These are phyloP conservation scores for Andrena cerasifolii DNA, from an alignment of 1,140 invertebrate genomes.

Conservation along the genomic window DNA sequence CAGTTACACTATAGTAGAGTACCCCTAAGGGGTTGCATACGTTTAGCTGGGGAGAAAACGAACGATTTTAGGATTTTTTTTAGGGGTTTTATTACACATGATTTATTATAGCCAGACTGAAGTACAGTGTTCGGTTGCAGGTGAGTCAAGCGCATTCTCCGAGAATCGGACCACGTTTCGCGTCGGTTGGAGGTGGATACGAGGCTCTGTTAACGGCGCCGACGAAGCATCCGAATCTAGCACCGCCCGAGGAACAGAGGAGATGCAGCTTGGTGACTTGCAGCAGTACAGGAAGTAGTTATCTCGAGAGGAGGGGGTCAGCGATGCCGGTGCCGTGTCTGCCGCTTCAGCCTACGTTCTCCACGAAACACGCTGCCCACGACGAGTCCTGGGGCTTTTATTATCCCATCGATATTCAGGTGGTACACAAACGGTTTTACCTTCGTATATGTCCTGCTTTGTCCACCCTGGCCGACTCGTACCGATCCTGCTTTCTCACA, in stretches of 20 bases:
- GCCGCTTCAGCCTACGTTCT: slow-evolving; percentile 82
- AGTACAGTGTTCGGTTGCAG: slow-evolving; percentile 54
- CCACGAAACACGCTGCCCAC: slow-evolving; percentile 75
- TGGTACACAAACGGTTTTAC: slow-evolving; percentile 44
- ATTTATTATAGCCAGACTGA: background rate
- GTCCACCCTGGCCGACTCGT: too few species aligned
- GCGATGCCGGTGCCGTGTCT: slow-evolving; percentile 88
- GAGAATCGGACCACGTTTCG: slow-evolving; percentile 83
- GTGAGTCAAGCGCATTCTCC: slow-evolving; percentile 80
- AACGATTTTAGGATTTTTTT: too few species aligned
- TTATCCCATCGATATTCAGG: slow-evolving; percentile 89
- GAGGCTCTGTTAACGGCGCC: slow-evolving; percentile 87
- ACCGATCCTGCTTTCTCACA: too few species aligned
- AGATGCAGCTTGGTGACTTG: slow-evolving; percentile 90
- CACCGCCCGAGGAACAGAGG: slow-evolving; percentile 83
- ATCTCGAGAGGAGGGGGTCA: slow-evolving; percentile 89
- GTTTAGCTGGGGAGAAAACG: too few species aligned
- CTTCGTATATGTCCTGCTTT: too few species aligned
- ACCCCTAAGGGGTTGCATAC: too few species aligned
- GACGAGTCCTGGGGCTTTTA: slow-evolving; percentile 85
- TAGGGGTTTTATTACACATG: too few species aligned
- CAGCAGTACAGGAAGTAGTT: slow-evolving; percentile 91
- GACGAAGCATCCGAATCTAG: slow-evolving; percentile 78
- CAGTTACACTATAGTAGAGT: too few species aligned
- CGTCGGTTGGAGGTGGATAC: slow-evolving; percentile 87